These are phyloP conservation scores for Prionace glauca DNA, from an alignment of 2,797 vertebrate genomes.

Conservation along the genomic window DNA sequence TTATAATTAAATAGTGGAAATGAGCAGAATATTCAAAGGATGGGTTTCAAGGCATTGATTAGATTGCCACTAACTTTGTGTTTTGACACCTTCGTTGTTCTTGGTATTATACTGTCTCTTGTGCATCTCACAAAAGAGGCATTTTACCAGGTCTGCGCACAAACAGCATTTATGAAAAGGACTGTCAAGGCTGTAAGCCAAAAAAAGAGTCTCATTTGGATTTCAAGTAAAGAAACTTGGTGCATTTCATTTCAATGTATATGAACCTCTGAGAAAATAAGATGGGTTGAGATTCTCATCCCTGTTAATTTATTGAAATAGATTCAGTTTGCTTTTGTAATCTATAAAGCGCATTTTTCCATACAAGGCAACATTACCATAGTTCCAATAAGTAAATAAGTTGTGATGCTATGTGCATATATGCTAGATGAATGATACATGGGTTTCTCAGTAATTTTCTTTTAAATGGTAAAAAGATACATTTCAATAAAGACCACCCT, in stretches of 20 bases:
- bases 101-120: slow-evolving; percentile 70
- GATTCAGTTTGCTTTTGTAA: slow-evolving; percentile 64
- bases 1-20: slow-evolving; percentile 70
- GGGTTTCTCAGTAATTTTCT: slow-evolving; percentile 56
- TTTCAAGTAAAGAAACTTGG: slow-evolving; percentile 72
- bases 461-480: slow-evolving; percentile 37
- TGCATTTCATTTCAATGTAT: slow-evolving; percentile 75
- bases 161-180: slow-evolving; percentile 67
- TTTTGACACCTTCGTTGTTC: slow-evolving; percentile 73
- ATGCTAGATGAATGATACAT: slow-evolving; percentile 53
- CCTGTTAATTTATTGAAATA: slow-evolving; percentile 75
- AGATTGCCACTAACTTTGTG: slow-evolving; percentile 73
- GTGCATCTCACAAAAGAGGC: slow-evolving; percentile 70
- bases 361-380: slow-evolving; percentile 65
- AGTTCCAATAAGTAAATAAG: slow-evolving; percentile 61
- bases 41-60: slow-evolving; percentile 71
- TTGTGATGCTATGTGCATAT: slow-evolving; percentile 53
- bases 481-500: slow-evolving; percentile 32
- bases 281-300: slow-evolving; percentile 69
- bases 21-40: slow-evolving; percentile 70
- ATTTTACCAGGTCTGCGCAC: slow-evolving; percentile 71
- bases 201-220: slow-evolving; percentile 72
- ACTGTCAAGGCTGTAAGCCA: slow-evolving; percentile 71
- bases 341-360: slow-evolving; percentile 66
- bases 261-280: slow-evolving; percentile 65